A percentile compares a stretch with the other conserved stretches of the same genome.
phyloP scores from a whole-genome alignment of 2,113 vertebrate genomes.

The Xerus inauris region DNA sequence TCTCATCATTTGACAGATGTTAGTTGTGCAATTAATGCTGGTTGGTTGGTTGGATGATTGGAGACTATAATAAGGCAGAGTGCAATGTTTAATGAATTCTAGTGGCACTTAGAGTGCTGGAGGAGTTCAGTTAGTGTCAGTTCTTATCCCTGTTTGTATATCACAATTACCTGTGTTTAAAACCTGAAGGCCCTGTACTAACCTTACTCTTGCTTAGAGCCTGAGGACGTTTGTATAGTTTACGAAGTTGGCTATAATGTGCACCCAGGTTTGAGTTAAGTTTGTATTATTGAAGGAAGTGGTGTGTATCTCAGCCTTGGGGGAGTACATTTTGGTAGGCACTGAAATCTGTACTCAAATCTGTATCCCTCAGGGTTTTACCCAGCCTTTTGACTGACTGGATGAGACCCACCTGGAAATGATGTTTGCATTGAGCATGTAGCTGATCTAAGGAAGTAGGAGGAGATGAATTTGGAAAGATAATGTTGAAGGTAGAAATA shows the following conservation, averaged over 20 bases:
- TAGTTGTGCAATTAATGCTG: not conserved
- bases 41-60: not conserved
- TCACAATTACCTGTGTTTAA: not conserved
- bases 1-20: not conserved
- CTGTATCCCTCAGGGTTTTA: not conserved
- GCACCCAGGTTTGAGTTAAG: not conserved
- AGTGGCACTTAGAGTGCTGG: not conserved
- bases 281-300: not conserved
- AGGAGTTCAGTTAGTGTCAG: not conserved
- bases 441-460: not conserved
- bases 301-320: not conserved
- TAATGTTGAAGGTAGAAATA: not conserved
- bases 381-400: not conserved
- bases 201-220: not conserved
- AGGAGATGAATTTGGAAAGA: not conserved
- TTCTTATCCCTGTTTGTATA: fast-evolving
- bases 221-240: not conserved
- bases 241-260: not conserved
- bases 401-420: not conserved
- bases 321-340: not conserved
- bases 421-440: not conserved
- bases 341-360: not conserved
- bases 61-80: too few species aligned
- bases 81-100: not conserved
- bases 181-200: not conserved